Conservation (phyloP, 2,888 invertebrate genomes). For the Xestia c-nigrum region DNA sequence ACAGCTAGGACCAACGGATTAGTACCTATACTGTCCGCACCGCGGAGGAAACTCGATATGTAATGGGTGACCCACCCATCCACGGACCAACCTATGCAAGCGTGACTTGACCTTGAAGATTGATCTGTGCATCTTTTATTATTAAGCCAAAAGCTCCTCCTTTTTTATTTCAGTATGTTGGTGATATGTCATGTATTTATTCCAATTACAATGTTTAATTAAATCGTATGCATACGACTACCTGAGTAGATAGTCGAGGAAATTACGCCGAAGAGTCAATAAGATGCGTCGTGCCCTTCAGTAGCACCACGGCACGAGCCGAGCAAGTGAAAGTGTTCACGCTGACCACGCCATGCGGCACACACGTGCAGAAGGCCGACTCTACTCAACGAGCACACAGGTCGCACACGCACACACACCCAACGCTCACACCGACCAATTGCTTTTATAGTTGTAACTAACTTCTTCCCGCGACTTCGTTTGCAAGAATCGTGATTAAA, state of each 20-base stretch:
- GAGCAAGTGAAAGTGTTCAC: slow-evolving; percentile 8
- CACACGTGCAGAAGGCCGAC: not conserved
- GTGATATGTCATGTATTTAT: not conserved
- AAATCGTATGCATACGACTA: not conserved
- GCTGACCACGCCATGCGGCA: no score
- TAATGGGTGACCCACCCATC: not conserved
- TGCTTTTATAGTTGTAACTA: not conserved
- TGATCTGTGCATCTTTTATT: not conserved
- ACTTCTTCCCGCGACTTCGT: not conserved
- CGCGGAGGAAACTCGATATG: not conserved
- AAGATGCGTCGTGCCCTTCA: not conserved
- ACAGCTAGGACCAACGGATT: no score
- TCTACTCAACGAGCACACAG: not conserved
- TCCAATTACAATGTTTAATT: not conserved
- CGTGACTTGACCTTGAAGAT: no score
- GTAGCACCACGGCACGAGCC: not conserved
- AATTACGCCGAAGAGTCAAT: not conserved
- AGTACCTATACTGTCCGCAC: not conserved
- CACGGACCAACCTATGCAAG: no score
- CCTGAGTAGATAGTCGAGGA: not conserved
- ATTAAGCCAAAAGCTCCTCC: not conserved
- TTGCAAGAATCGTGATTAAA: not conserved
- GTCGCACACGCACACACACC: not conserved
- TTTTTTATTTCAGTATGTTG: not conserved
- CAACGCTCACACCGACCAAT: no score